phyloP scores from a whole-genome alignment of 2,888 invertebrate species.

The Plemyria rubiginata region DNA sequence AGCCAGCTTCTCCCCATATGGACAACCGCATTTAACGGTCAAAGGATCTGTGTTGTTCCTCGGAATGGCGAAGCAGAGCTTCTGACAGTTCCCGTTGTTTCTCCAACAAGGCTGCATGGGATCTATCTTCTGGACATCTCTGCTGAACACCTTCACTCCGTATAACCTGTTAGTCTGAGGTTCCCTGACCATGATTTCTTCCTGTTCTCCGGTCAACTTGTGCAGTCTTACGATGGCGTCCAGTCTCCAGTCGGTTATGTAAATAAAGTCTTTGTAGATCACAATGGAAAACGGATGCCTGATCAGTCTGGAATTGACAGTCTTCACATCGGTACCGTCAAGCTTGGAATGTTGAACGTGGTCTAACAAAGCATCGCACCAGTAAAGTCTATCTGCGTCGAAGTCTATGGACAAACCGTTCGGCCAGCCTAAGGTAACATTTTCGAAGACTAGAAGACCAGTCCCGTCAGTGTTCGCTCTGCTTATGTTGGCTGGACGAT shows the following conservation, averaged over 20 bases:
- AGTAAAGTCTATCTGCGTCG: slow-evolving; percentile 94
- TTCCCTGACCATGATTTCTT: slow-evolving; percentile 93
- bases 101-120: slow-evolving; percentile 92
- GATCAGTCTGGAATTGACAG: slow-evolving; percentile 93
- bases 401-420: slow-evolving; percentile 98
- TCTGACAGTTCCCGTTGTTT: slow-evolving; percentile 96
- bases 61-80: slow-evolving; percentile 97
- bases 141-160: slow-evolving; percentile 95
- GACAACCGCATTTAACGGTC: slow-evolving; percentile 93
- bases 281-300: slow-evolving; percentile 97
- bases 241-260: slow-evolving; percentile 98
- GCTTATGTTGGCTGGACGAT: slow-evolving; percentile 97
- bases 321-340: slow-evolving; percentile 95
- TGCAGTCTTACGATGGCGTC: slow-evolving; percentile 96
- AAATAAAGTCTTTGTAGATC: slow-evolving; percentile 95
- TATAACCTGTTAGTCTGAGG: slow-evolving; percentile 96
- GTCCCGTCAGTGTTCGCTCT: slow-evolving; percentile 96
- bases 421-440: slow-evolving; percentile 98
- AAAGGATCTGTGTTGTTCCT: slow-evolving; percentile 84
- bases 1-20: slow-evolving; percentile 94
- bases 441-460: slow-evolving; percentile 93
- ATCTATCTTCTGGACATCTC: slow-evolving; percentile 89
- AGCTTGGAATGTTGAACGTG: slow-evolving; percentile 97
- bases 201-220: slow-evolving; percentile 94
- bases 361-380: slow-evolving; percentile 98